Conservation (phyloP, 2,797 vertebrate genomes). For the Cetoscarus ocellatus region DNA sequence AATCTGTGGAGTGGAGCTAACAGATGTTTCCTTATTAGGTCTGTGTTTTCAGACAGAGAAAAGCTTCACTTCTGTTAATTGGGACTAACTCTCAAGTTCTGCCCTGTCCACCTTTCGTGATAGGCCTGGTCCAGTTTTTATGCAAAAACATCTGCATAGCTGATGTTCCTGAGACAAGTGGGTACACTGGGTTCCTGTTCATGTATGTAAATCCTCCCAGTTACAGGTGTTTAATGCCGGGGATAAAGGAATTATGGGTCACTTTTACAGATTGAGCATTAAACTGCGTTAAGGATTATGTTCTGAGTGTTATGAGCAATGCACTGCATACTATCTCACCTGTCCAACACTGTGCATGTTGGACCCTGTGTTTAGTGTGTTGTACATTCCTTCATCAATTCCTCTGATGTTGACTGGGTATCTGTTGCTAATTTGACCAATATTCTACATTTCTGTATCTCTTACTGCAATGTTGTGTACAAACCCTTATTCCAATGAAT, state of each 20-base stretch:
- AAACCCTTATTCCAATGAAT: too few species aligned
- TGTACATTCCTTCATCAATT: too few species aligned
- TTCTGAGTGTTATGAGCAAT: too few species aligned
- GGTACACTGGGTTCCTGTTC: constrained; percentile 35
- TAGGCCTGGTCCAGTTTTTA: constrained; percentile 33
- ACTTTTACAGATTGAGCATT: too few species aligned
- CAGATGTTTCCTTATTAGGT: constrained; percentile 63
- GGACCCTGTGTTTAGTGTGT: too few species aligned
- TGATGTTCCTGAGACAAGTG: not conserved
- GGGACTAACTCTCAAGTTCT: constrained; percentile 34
- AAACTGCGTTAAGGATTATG: too few species aligned
- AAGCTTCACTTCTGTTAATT: constrained; percentile 74
- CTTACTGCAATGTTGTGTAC: too few species aligned
- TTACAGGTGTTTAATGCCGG: constrained; percentile 29
- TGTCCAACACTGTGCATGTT: too few species aligned
- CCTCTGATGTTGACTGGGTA: too few species aligned
- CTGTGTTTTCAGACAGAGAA: constrained; percentile 35
- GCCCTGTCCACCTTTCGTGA: constrained; percentile 57
- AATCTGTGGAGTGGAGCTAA: constrained; percentile 40
- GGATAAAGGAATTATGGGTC: constrained; percentile 1
- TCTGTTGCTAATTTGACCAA: too few species aligned
- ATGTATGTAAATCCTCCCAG: constrained; percentile 7
- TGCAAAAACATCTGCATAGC: constrained; percentile 49
- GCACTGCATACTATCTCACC: too few species aligned
- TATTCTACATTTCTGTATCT: too few species aligned